Evolutionary conservation across 2,888 invertebrate genomes (phyloP).

Genomic region (Ashinkailepas kermadecensis): DNA sequence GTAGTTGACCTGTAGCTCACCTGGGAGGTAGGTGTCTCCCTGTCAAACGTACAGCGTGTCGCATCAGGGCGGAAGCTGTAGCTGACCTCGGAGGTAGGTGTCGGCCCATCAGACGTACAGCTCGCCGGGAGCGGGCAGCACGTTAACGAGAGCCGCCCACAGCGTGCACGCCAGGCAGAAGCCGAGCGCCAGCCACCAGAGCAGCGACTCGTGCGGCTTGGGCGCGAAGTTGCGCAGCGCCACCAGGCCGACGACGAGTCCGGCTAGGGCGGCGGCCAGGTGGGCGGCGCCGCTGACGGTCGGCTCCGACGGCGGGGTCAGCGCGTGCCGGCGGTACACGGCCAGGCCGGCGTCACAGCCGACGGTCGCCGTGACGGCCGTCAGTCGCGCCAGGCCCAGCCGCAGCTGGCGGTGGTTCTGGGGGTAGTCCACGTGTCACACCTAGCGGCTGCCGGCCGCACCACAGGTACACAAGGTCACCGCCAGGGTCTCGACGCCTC

Average conservation of each 20-base stretch:
- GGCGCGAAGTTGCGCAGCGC: constrained; percentile 51
- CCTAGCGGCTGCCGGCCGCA: too few species aligned
- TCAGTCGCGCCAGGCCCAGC: constrained; percentile 2
- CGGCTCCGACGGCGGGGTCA: constrained; percentile 53
- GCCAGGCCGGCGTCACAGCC: constrained; percentile 86
- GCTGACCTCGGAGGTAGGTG: too few species aligned
- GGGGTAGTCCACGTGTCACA: too few species aligned
- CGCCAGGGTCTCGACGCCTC: too few species aligned
- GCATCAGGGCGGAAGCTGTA: too few species aligned
- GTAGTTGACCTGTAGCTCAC: too few species aligned
- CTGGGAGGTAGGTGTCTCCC: too few species aligned
- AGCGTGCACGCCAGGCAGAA: constrained; percentile 87
- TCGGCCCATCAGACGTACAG: neutral
- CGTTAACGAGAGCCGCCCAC: constrained; percentile 85
- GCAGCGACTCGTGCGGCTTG: constrained; percentile 57
- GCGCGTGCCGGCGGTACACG: constrained; percentile 81
- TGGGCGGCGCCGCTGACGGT: constrained; percentile 93
- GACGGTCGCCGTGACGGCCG: constrained; percentile 26
- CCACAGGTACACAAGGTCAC: too few species aligned
- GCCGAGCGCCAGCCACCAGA: constrained; percentile 92
- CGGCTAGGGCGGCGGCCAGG: constrained; percentile 87
- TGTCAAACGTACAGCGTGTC: too few species aligned
- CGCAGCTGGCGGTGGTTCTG: constrained; percentile 6
- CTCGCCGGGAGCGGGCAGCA: neutral
- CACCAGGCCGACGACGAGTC: constrained; percentile 84